A percentile compares a stretch with the other conserved stretches of the same genome.
These are phyloP conservation scores for Drosophila littoralis DNA, from an alignment of 1,140 invertebrate species.

Conservation along the genomic window DNA sequence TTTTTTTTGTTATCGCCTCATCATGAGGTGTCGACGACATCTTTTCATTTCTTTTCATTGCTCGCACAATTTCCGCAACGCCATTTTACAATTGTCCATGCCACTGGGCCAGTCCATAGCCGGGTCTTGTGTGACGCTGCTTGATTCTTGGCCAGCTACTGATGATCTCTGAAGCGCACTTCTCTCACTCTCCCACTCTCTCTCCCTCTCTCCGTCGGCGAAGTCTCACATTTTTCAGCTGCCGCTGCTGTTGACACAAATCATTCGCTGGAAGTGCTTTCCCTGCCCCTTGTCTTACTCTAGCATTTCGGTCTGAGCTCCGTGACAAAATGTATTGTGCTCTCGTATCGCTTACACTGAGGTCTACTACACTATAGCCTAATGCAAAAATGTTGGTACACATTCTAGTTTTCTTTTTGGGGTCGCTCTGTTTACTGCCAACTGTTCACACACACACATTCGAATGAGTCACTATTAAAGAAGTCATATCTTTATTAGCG, in stretches of 20 bases:
- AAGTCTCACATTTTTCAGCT: constrained; percentile 47
- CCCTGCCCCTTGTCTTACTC: constrained; percentile 24
- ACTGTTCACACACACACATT: no score
- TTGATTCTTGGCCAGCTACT: constrained; percentile 29
- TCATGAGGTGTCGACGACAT: constrained; percentile 21
- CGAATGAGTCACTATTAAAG: no score
- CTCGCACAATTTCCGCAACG: constrained; percentile 73
- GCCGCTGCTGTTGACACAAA: constrained; percentile 74
- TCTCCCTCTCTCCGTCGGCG: background rate
- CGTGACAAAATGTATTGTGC: constrained; percentile 63
- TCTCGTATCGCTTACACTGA: constrained; percentile 61
- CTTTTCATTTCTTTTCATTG: constrained; percentile 66
- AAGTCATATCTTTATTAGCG: no score
- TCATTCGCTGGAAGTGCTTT: constrained; percentile 72
- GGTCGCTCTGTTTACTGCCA: background rate
- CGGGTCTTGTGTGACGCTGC: constrained; percentile 20
- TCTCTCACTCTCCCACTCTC: background rate
- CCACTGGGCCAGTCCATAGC: constrained; percentile 14
- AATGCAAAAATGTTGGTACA: constrained; percentile 53
- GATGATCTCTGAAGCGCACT: constrained; percentile 13
- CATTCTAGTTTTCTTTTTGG: constrained; percentile 1
- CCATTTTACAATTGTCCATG: constrained; percentile 71
- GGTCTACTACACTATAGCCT: constrained; percentile 26
- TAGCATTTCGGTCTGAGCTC: constrained; percentile 45
- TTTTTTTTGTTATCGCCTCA: constrained; percentile 10